A percentile compares a stretch with the other conserved stretches of the same genome.
Conservation (phyloP, 2,888 invertebrate genomes). For the Temnothorax unifasciatus region DNA sequence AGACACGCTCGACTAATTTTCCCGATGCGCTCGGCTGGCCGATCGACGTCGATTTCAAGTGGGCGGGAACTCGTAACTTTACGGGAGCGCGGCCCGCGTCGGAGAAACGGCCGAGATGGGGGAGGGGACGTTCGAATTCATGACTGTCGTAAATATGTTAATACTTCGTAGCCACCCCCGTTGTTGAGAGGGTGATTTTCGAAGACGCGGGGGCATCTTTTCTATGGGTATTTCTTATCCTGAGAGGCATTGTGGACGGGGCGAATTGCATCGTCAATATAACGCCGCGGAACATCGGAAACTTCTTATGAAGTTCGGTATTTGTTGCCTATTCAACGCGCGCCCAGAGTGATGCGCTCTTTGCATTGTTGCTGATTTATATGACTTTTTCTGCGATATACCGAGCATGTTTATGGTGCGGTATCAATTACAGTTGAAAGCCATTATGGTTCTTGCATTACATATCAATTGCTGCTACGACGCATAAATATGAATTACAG, state of each 20-base stretch:
- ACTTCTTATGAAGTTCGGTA: slow-evolving; percentile 67
- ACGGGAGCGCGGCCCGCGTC: slow-evolving; percentile 45
- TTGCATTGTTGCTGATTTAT: slow-evolving; percentile 41
- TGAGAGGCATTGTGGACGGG: slow-evolving; percentile 66
- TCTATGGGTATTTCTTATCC: slow-evolving; percentile 67
- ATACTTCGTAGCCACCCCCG: slow-evolving; percentile 69
- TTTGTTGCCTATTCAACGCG: slow-evolving; percentile 70
- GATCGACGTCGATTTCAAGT: slow-evolving; percentile 70
- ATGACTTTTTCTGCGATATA: slow-evolving; percentile 19
- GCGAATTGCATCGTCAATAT: slow-evolving; percentile 72
- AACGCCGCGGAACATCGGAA: slow-evolving; percentile 64
- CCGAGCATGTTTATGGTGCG: slow-evolving; percentile 13
- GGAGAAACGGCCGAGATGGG: slow-evolving; percentile 2
- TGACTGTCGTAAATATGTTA: slow-evolving; percentile 78
- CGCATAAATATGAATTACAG: neutral
- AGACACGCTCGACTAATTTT: slow-evolving; percentile 76
- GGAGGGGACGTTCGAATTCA: slow-evolving; percentile 75
- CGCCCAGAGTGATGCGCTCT: slow-evolving; percentile 18
- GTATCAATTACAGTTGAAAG: slow-evolving; percentile 19
- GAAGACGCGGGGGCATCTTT: slow-evolving; percentile 62
- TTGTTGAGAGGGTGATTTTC: slow-evolving; percentile 65
- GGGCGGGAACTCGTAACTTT: slow-evolving; percentile 54
- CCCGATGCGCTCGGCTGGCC: slow-evolving; percentile 67
- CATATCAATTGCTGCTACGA: neutral
- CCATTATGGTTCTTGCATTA: slow-evolving; percentile 29